Evolutionary conservation across 2,888 invertebrate genomes (phyloP), one percentile per base, ranked within the genome.

Genomic region (Sympetrum striolatum): DNA sequence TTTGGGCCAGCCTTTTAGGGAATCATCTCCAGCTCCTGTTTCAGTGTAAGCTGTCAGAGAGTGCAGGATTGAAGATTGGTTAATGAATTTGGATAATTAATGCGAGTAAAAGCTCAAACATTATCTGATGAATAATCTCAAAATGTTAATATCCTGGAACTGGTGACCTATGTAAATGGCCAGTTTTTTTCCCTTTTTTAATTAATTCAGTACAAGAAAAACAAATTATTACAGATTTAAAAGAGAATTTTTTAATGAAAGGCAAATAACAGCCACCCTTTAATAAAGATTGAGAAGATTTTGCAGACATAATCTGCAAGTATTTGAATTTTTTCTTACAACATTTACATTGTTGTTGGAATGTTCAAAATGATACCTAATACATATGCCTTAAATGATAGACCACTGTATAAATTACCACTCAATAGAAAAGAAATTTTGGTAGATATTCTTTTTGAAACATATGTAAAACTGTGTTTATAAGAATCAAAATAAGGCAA

Each of bases 381-480:
- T 60, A 53, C 86, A 86, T 86, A 86, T 86, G 86, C 86, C 86
- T 86, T 86, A 86, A 86, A n/a, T 39, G n/a, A 86, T 60, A 60
- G 86, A 86, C 86, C 86, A 86, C 86, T 60, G 58, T 86, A 60
- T 86, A 86, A 86, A 86, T 60, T 64, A 60, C 37, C 22, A 37
- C 64, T 86, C 60, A 86, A 60, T 86, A 86, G 60, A n/a, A 39
- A 60, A 58, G 0, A 39, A 86, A 86, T 86, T 86, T 22, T 86
- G 60, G 60, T 86, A 86, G 86, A 86, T 35, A 60, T 60, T 86
- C 37, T 39, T 64, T 86, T 86, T 60, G 58, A 60, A 31, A 64
- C n/a, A 31, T 31, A 86, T 86, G 86, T 60, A 64, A 81, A 86
- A 86, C 37, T 86, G 60, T 35, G 60, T 86, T 86, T 86, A 58